Conservation (phyloP, 2,797 vertebrate genomes). For the Dallia pectoralis region DNA sequence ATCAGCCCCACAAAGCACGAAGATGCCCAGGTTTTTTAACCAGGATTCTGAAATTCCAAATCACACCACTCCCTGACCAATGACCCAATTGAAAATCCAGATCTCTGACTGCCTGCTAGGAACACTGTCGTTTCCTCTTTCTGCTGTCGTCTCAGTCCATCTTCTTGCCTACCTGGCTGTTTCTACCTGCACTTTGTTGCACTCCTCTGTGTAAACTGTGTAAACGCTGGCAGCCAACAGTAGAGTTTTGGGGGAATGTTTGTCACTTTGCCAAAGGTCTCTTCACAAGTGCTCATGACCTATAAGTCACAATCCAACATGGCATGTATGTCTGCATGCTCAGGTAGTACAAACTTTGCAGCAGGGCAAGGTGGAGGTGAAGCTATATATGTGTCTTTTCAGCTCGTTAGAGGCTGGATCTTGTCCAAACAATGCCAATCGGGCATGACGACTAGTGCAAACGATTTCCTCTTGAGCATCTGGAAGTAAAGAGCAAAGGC, state of each 20-base stretch:
- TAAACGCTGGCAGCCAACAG: conserved; percentile 40
- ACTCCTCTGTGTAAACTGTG: not conserved
- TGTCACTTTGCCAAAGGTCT: conserved; percentile 55
- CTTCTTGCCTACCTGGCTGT: conserved; percentile 39
- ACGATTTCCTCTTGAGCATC: conserved; percentile 65
- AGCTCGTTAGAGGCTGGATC: conserved; percentile 64
- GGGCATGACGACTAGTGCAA: conserved; percentile 65
- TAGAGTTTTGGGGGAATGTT: conserved; percentile 54
- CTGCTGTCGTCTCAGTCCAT: conserved; percentile 11
- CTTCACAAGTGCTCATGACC: conserved; percentile 41
- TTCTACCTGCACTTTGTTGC: conserved; percentile 13
- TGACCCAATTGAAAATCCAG: too few species aligned
- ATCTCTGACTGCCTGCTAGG: not conserved
- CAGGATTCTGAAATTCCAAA: conserved; percentile 17
- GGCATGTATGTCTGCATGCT: conserved; percentile 44
- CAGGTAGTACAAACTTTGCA: conserved; percentile 59
- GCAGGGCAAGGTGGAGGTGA: conserved; percentile 51
- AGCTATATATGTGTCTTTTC: conserved; percentile 59
- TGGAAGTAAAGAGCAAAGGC: conserved; percentile 60
- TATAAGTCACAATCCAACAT: conserved; percentile 41
- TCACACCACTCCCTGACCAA: too few species aligned
- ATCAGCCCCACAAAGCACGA: conserved; percentile 12
- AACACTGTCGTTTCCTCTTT: not conserved
- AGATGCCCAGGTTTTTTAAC: conserved; percentile 35
- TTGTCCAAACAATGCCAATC: conserved; percentile 63